phyloP scores from a whole-genome alignment of 2,797 vertebrate species.

The Vespertilio murinus region DNA sequence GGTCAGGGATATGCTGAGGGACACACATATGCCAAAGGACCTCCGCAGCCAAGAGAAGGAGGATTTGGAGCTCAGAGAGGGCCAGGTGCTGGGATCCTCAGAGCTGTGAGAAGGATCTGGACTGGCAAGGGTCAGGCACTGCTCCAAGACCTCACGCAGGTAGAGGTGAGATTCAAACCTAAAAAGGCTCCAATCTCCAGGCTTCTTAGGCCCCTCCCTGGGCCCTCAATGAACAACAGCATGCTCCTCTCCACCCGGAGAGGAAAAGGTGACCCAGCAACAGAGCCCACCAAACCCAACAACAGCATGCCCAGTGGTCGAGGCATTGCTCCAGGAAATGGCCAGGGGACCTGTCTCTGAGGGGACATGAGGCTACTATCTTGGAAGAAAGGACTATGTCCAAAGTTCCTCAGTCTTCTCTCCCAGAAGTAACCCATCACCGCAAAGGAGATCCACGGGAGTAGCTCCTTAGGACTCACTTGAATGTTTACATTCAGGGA shows the following conservation, averaged over 20 bases:
- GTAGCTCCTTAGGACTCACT: neutral
- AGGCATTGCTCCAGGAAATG: neutral
- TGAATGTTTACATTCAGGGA: slow-evolving; percentile 61
- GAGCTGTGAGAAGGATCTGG: neutral
- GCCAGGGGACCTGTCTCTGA: neutral
- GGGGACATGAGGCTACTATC: neutral
- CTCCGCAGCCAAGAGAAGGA: neutral
- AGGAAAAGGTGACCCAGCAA: neutral
- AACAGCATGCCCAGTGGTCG: neutral
- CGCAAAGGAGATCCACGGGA: neutral
- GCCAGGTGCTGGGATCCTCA: neutral
- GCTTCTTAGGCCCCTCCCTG: neutral
- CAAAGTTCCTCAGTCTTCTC: neutral
- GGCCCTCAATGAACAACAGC: neutral
- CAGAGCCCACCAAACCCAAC: neutral
- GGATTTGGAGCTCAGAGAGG: neutral
- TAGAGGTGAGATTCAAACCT: neutral
- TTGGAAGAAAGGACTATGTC: neutral
- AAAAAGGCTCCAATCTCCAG: neutral
- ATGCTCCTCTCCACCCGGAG: neutral
- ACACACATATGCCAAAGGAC: neutral
- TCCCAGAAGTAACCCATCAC: neutral
- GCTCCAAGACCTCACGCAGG: neutral
- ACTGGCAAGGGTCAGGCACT: neutral
- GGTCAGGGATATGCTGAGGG: neutral